phyloP scores from a whole-genome alignment of 2,797 vertebrate species.

The Ceryle rudis region DNA sequence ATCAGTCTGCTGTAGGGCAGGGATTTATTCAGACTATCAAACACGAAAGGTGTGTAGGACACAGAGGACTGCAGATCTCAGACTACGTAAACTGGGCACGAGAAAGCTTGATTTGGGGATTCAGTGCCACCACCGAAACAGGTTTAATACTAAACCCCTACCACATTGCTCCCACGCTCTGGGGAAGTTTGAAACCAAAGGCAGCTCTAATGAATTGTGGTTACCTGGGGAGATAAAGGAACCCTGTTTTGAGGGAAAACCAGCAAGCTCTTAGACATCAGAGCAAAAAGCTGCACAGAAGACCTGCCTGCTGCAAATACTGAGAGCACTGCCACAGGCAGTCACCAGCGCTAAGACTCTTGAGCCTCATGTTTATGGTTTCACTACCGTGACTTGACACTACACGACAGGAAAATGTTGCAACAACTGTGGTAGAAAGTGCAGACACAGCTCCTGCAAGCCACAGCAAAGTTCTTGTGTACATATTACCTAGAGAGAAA shows the following conservation, averaged over 20 bases:
- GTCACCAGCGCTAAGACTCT: not conserved
- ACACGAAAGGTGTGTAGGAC: not conserved
- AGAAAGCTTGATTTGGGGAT: not conserved
- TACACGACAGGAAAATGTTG: constrained; percentile 14
- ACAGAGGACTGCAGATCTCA: not conserved
- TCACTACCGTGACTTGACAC: not conserved
- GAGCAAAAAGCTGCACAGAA: not conserved
- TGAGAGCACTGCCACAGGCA: not conserved
- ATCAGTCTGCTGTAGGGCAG: not conserved
- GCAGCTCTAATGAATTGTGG: not conserved
- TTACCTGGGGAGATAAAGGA: not conserved
- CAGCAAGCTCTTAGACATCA: not conserved
- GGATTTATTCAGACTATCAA: not conserved
- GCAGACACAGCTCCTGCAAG: not conserved
- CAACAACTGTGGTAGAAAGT: not conserved
- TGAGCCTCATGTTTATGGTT: not conserved
- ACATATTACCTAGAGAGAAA: not conserved
- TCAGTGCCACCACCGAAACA: not conserved
- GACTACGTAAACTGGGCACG: not conserved
- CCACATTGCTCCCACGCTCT: not conserved
- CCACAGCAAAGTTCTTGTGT: not conserved
- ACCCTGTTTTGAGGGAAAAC: not conserved
- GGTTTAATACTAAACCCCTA: not conserved
- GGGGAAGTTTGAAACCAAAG: not conserved
- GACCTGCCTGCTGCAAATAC: not conserved